A percentile compares a stretch with the other conserved stretches of the same genome.
These are phyloP conservation scores for Drosophila nasuta DNA, from an alignment of 1,140 invertebrate genomes.

Conservation along the genomic window DNA sequence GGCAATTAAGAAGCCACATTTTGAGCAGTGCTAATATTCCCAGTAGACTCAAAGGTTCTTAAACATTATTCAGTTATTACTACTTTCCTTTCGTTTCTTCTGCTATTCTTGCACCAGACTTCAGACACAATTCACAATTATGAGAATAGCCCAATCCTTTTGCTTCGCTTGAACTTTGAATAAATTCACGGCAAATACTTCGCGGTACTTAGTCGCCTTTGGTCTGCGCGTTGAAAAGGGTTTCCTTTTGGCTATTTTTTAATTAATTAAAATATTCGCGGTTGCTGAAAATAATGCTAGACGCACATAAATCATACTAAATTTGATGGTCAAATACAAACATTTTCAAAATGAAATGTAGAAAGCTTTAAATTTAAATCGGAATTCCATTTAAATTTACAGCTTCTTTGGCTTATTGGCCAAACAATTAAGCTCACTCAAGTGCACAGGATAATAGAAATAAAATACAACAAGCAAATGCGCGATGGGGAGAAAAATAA, in stretches of 20 bases:
- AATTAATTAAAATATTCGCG: constrained; percentile 74
- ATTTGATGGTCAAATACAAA: constrained; percentile 20
- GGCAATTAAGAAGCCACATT: constrained; percentile 67
- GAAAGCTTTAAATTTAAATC: constrained; percentile 36
- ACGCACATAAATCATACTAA: constrained; percentile 35
- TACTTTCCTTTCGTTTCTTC: constrained; percentile 16
- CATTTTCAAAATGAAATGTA: constrained; percentile 11
- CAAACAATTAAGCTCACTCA: constrained; percentile 60
- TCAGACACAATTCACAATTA: constrained; percentile 43
- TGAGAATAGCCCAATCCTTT: constrained; percentile 4
- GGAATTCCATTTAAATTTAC: constrained; percentile 41
- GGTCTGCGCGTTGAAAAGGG: constrained; percentile 54
- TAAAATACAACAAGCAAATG: constrained; percentile 33
- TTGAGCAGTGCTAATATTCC: constrained; percentile 46
- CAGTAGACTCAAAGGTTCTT: constrained; percentile 38
- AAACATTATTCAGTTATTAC: constrained; percentile 49
- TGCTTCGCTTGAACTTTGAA: constrained; percentile 35
- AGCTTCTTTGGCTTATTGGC: constrained; percentile 48
- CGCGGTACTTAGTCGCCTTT: constrained; percentile 56
- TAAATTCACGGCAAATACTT: constrained; percentile 65
- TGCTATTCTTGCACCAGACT: constrained; percentile 1
- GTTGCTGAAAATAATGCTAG: constrained; percentile 37
- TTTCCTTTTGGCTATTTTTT: constrained; percentile 59
- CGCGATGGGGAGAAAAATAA: neutral
- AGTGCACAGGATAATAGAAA: constrained; percentile 47